Percentiles rank a stretch among this genome's conserved stretches.
These are phyloP conservation scores for Zeuzera pyrina DNA, from an alignment of 2,888 invertebrate genomes.

Conservation along the genomic window DNA sequence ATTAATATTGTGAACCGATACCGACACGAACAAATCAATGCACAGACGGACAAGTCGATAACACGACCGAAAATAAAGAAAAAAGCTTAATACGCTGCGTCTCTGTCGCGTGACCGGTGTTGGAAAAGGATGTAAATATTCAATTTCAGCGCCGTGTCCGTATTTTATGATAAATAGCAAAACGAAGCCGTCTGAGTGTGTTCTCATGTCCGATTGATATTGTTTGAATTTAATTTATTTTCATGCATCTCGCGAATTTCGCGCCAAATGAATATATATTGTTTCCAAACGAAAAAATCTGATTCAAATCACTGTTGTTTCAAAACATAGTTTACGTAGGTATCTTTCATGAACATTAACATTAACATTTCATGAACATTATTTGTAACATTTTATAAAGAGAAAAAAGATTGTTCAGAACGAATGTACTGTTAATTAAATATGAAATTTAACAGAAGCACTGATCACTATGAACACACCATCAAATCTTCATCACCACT, in stretches of 20 bases:
- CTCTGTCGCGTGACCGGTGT: slow-evolving; percentile 24
- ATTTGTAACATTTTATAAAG: too few species aligned
- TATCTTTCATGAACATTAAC: too few species aligned
- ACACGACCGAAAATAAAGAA: slow-evolving; percentile 47
- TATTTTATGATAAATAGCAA: slow-evolving; percentile 64
- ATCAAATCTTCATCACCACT: too few species aligned
- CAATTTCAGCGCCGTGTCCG: slow-evolving; percentile 45
- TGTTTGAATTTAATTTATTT: slow-evolving; percentile 59
- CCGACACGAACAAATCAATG: slow-evolving; percentile 53
- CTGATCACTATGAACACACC: too few species aligned
- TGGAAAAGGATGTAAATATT: slow-evolving; percentile 29
- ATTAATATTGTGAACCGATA: slow-evolving; percentile 60
- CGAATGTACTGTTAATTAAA: too few species aligned
- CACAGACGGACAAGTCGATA: slow-evolving; percentile 43
- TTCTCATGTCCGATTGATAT: slow-evolving; percentile 62
- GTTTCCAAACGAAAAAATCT: slow-evolving; percentile 19
- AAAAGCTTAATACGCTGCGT: slow-evolving; percentile 24
- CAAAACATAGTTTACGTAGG: slow-evolving; percentile 20
- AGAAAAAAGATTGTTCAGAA: too few species aligned
- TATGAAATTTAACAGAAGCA: too few species aligned
- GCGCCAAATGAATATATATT: slow-evolving; percentile 36
- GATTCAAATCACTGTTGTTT: too few species aligned
- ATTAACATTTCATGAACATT: too few species aligned
- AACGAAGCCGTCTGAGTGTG: slow-evolving; percentile 48
- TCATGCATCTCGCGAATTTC: slow-evolving; percentile 41